Percentiles rank a stretch among this genome's conserved stretches.
These are phyloP conservation scores for Stegastes partitus DNA, from an alignment of 2,113 vertebrate species.

Conservation along the genomic window DNA sequence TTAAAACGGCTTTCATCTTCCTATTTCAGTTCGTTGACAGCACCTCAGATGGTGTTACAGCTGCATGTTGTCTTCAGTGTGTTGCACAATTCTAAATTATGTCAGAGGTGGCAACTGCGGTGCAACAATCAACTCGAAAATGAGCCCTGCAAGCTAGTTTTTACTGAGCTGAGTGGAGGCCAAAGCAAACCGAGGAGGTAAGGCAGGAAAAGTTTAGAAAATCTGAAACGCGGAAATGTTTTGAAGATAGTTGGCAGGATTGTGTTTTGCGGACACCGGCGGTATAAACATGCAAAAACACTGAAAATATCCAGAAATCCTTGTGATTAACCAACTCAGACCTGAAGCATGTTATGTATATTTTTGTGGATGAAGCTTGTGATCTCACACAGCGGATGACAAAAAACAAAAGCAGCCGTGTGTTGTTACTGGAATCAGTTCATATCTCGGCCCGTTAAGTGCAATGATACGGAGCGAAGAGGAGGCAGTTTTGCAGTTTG, in stretches of 20 bases:
- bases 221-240: constrained; percentile 9
- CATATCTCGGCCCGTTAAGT: neutral
- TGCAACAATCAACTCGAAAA: neutral
- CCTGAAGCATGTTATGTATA: too few relatives aligned
- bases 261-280: neutral
- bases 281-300: neutral
- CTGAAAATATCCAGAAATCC: neutral
- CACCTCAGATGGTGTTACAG: neutral
- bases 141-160: neutral
- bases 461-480: neutral
- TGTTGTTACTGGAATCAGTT: neutral
- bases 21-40: too few relatives aligned
- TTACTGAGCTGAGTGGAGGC: constrained; percentile 2
- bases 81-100: too few relatives aligned
- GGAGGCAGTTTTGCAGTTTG: constrained; percentile 16
- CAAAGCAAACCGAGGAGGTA: neutral
- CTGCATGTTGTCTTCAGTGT: neutral
- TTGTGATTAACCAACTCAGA: neutral
- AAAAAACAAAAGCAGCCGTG: neutral
- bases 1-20: too few relatives aligned
- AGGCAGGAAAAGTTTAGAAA: neutral
- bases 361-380: too few relatives aligned
- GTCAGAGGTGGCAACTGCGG: neutral
- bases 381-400: neutral
- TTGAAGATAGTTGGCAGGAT: constrained; percentile 14